Evolutionary conservation across 2,797 vertebrate genomes (phyloP).

Genomic region (Nyctibius grandis): DNA sequence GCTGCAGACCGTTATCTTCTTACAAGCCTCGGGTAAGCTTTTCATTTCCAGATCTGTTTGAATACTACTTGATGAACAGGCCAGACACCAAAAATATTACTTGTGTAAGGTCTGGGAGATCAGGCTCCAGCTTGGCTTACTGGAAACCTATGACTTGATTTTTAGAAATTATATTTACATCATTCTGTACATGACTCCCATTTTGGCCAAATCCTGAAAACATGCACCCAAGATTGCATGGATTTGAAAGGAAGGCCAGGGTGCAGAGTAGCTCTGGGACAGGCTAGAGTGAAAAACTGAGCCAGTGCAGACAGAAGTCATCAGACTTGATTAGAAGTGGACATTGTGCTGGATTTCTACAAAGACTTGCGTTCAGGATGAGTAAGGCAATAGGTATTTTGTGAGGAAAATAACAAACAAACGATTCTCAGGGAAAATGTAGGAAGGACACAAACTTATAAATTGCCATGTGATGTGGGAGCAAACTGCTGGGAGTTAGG

Average conservation of each 20-base stretch:
- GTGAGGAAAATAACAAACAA: slow-evolving; percentile 19
- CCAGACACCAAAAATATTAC: background rate
- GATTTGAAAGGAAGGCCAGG: background rate
- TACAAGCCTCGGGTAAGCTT: slow-evolving; percentile 29
- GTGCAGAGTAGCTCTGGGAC: background rate
- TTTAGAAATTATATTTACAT: background rate
- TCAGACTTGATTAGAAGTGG: slow-evolving; percentile 16
- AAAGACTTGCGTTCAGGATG: background rate
- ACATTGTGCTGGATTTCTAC: background rate
- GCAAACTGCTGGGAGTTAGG: slow-evolving; percentile 39
- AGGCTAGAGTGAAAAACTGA: background rate
- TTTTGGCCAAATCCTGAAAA: background rate
- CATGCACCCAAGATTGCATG: background rate
- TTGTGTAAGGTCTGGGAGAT: background rate
- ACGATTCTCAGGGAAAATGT: slow-evolving; percentile 15
- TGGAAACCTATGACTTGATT: background rate
- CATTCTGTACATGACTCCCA: background rate
- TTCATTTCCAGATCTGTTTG: background rate
- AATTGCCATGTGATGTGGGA: background rate
- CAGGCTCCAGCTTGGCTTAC: background rate
- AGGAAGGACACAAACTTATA: slow-evolving; percentile 37
- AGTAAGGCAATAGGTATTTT: slow-evolving; percentile 49
- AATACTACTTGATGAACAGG: background rate
- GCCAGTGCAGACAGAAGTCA: background rate
- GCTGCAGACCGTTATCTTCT: slow-evolving; percentile 74